These are phyloP conservation scores for Kryptolebias ocellatus DNA, from an alignment of 2,797 vertebrate genomes.

Conservation along the genomic window DNA sequence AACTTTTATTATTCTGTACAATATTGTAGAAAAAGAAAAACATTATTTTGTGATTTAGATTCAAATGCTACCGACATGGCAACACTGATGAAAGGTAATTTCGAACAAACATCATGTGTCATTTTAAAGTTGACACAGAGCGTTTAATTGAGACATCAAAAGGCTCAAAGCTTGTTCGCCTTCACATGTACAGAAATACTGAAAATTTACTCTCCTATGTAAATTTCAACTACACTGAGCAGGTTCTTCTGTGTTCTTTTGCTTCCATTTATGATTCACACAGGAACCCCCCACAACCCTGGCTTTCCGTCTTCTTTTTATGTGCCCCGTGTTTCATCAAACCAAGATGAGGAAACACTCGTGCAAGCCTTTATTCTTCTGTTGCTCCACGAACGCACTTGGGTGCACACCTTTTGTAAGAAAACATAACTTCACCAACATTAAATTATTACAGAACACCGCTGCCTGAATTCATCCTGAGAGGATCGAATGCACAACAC, in stretches of 20 bases:
- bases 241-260: background rate
- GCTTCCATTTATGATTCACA: background rate
- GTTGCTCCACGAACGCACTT: conserved; percentile 11
- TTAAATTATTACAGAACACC: conserved; percentile 11
- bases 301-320: background rate
- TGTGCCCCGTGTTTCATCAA: conserved; percentile 1
- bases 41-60: no score
- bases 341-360: background rate
- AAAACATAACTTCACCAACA: conserved; percentile 13
- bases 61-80: no score
- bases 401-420: conserved; percentile 4
- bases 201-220: no score
- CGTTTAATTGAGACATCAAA: no score
- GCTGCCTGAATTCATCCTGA: conserved; percentile 3
- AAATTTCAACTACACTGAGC: no score
- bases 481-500: conserved; percentile 11
- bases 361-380: background rate
- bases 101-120: no score
- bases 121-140: no score
- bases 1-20: no score
- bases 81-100: no score
- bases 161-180: no score
- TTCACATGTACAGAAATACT: no score
- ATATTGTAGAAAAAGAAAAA: no score
- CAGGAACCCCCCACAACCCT: background rate